phyloP scores from a whole-genome alignment of 2,113 vertebrate genomes.

The Trogon melanurus region DNA sequence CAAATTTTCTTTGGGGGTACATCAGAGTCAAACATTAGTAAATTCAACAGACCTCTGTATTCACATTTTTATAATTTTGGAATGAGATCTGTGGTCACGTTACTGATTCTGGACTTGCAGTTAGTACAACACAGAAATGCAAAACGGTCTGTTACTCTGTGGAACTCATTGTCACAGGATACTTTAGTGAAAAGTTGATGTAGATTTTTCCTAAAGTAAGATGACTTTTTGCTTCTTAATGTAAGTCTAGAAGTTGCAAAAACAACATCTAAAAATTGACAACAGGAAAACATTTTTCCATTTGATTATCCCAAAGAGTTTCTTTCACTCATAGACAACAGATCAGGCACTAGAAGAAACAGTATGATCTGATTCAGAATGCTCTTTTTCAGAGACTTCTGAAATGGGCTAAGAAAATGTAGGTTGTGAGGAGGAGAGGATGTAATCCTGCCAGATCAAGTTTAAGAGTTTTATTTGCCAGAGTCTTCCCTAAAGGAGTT shows the following conservation, averaged over 20 bases:
- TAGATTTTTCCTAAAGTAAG: background rate
- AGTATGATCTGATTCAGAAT: background rate
- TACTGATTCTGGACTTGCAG: background rate
- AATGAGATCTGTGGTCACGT: background rate
- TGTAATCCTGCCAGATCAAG: background rate
- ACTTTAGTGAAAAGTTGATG: background rate
- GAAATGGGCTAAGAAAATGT: background rate
- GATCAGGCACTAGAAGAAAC: background rate
- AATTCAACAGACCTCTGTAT: background rate
- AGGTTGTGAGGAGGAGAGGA: background rate
- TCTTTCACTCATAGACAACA: background rate
- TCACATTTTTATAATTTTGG: background rate
- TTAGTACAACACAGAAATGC: background rate
- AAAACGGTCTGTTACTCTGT: background rate
- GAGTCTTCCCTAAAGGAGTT: background rate
- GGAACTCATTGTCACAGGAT: background rate
- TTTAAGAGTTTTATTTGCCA: background rate
- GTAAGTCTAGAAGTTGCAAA: background rate
- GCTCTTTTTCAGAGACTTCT: background rate
- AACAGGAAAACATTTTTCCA: background rate
- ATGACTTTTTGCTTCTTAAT: background rate
- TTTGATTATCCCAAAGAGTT: background rate
- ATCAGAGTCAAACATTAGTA: background rate
- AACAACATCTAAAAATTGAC: background rate
- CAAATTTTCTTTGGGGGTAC: background rate